phyloP scores from a whole-genome alignment of 1,140 invertebrate species.

The Drosophila lini region DNA sequence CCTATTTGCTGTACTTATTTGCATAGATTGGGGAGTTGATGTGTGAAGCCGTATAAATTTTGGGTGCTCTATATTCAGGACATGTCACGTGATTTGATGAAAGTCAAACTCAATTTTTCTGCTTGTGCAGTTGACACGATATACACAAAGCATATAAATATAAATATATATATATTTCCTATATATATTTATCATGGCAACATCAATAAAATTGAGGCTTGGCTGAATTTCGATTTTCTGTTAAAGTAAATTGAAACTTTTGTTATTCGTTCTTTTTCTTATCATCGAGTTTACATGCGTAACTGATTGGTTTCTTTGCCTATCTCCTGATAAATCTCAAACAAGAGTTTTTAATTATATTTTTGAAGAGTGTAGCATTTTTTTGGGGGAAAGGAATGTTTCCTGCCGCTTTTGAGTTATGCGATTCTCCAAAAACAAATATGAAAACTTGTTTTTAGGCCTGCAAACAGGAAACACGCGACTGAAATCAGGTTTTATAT shows the following conservation, averaged over 20 bases:
- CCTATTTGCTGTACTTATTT: slow-evolving; percentile 71
- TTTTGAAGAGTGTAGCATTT: slow-evolving; percentile 14
- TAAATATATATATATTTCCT: slow-evolving; percentile 1
- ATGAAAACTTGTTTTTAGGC: slow-evolving; percentile 66
- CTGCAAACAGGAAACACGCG: slow-evolving; percentile 68
- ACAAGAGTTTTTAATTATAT: slow-evolving; percentile 74
- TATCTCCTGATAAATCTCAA: slow-evolving; percentile 34
- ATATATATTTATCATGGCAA: slow-evolving; percentile 62
- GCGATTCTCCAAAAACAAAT: slow-evolving; percentile 33
- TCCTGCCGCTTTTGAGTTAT: slow-evolving; percentile 59
- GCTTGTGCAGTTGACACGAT: slow-evolving; percentile 59
- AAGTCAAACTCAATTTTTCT: slow-evolving; percentile 63
- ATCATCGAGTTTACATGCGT: slow-evolving; percentile 45
- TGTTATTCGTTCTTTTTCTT: slow-evolving; percentile 31
- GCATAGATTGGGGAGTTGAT: slow-evolving; percentile 71
- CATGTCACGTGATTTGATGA: slow-evolving; percentile 70
- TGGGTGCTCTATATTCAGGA: slow-evolving; percentile 39
- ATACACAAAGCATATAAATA: background rate
- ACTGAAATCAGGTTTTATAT: slow-evolving; percentile 62
- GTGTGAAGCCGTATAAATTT: slow-evolving; percentile 57
- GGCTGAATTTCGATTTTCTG: slow-evolving; percentile 33
- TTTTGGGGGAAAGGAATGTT: slow-evolving; percentile 34
- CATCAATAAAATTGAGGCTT: slow-evolving; percentile 68
- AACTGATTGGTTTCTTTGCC: slow-evolving; percentile 38
- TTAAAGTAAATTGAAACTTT: slow-evolving; percentile 48